Evolutionary conservation across 2,888 invertebrate genomes (phyloP).

Genomic region (Aspidiotus destructor): DNA sequence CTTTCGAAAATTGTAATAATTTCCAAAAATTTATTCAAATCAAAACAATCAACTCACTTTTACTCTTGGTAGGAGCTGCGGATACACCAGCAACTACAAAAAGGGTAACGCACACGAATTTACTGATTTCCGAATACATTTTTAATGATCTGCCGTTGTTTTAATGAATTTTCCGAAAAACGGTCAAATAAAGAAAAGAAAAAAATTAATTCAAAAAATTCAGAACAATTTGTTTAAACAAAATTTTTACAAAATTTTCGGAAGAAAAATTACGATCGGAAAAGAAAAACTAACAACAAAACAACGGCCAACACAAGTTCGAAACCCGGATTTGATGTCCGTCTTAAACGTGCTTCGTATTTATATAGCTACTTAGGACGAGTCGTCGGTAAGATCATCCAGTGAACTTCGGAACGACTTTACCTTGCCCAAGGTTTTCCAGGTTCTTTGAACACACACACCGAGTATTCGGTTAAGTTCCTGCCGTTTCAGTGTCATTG

Average conservation of each 20-base stretch:
- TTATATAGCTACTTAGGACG: constrained; percentile 18
- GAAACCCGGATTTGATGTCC: constrained; percentile 18
- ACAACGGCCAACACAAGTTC: constrained; percentile 29
- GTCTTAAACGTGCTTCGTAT: not conserved
- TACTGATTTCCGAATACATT: constrained; percentile 21
- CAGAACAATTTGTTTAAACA: constrained; percentile 14
- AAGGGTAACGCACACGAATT: constrained; percentile 17
- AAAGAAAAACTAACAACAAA: not conserved
- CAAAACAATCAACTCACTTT: constrained; percentile 30
- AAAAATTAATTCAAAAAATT: constrained; percentile 11
- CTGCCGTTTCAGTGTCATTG: constrained; percentile 26
- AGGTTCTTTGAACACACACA: constrained; percentile 23
- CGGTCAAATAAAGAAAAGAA: not conserved
- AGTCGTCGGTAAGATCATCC: constrained; percentile 1
- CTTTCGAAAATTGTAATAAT: too few relatives aligned
- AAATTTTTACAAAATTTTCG: constrained; percentile 13
- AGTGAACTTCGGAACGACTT: constrained; percentile 29
- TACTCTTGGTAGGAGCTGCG: constrained; percentile 34
- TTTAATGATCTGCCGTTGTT: constrained; percentile 30
- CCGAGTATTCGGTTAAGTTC: constrained; percentile 14
- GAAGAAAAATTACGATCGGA: not conserved
- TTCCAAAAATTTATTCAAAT: too few relatives aligned
- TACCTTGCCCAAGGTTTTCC: constrained; percentile 30
- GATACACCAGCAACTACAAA: constrained; percentile 28
- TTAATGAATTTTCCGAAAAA: not conserved